Conservation (phyloP, 2,888 invertebrate species). For the Dermolepida albohirtum region DNA sequence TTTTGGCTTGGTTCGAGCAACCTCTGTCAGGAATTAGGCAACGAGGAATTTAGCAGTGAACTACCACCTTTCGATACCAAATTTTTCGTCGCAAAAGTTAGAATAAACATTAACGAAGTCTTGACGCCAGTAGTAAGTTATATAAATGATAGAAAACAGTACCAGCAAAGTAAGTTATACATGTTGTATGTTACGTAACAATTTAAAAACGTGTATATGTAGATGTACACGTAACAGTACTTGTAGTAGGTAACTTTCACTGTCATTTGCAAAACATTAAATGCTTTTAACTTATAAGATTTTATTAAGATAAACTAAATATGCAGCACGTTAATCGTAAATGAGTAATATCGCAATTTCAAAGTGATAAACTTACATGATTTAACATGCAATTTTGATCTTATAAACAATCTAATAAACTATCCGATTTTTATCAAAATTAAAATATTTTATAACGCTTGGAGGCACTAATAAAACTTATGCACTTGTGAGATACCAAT, state of each 20-base stretch:
- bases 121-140: conserved; percentile 62
- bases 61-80: conserved; percentile 72
- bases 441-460: too few relatives aligned
- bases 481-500: too few relatives aligned
- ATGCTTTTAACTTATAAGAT: neutral
- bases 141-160: conserved; percentile 1
- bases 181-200: neutral
- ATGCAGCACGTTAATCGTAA: neutral
- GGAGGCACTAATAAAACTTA: too few relatives aligned
- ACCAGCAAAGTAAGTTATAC: neutral
- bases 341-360: too few relatives aligned
- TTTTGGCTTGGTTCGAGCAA: conserved; percentile 83
- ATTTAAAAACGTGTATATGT: neutral
- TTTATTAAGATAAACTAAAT: neutral
- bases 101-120: conserved; percentile 60
- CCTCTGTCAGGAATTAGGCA: conserved; percentile 76
- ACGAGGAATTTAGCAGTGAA: conserved; percentile 67
- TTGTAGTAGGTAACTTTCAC: neutral
- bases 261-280: neutral
- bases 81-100: conserved; percentile 71
- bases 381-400: too few relatives aligned
- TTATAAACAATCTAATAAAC: too few relatives aligned
- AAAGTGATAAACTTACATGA: too few relatives aligned
- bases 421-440: too few relatives aligned
- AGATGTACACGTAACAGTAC: neutral